Base-by-base conservation (phyloP, 2,888 invertebrate species). In the Euspilapteryx auroguttella region DNA sequence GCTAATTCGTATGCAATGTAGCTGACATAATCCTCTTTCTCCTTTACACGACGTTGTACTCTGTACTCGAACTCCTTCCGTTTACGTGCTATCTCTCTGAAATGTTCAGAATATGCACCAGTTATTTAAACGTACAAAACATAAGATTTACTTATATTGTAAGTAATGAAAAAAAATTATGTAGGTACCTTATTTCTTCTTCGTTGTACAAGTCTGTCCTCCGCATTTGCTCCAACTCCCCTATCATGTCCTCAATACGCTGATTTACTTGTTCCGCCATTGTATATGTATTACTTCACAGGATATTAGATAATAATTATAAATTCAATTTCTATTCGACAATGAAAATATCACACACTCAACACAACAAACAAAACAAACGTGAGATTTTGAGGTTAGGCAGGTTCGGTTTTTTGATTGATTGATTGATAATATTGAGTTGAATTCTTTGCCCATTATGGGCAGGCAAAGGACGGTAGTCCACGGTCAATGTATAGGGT, bases 191-290 rank as follows among this genome's bases (percentile, higher is more conserved):
- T 49, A 85, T 79, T 76, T 91, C 89, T 28, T 80, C 79, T 31
- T 80, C 78, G 6, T 80, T 76, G 47, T 87, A 89, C 28, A 93
- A 63, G 44, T 82, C 80, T 20, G 82, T 81, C 41, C 83, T 78
- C 45, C 83, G 79, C 83, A 93, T 84, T 49, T 87, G 83, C 55
- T 91, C 89, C 47, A 93, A 78, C 55, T 89, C 89, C 35, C 85
- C 84, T 44, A 90, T 80, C 79, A 87, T 83, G 37, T 83, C 82
- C 71, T 93, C 91, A 41, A 87, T 79, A 50, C 83, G 81, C 52
- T 83, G 81, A 48, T 88, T 85, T 2, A 90, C 88, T 59, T 84
- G 80, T 66, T 93, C 93, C 9, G 89, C 87, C 92, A 93, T 92
- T 45, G 49, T 65, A 37, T 39, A 4, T 11, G 11, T 24, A 5